Percentiles rank a stretch among this genome's conserved stretches.
phyloP scores from a whole-genome alignment of 2,113 vertebrate species.

The Rhea pennata region DNA sequence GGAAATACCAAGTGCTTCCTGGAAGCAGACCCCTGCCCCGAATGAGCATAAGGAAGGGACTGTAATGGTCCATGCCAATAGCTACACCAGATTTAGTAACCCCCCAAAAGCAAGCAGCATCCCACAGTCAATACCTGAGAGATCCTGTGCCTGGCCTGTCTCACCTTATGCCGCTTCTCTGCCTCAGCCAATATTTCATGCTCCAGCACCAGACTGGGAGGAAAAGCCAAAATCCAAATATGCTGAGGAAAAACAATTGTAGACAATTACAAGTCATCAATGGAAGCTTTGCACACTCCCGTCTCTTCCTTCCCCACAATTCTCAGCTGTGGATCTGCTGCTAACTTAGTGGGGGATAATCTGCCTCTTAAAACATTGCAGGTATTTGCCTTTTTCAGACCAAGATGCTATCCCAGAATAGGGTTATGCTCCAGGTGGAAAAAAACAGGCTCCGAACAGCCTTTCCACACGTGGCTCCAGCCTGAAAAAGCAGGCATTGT shows the following conservation, averaged over 20 bases:
- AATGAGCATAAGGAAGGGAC: background rate
- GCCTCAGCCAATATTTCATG: background rate
- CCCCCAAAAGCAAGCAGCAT: background rate
- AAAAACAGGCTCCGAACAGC: background rate
- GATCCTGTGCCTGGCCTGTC: background rate
- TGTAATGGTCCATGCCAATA: background rate
- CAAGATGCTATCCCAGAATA: background rate
- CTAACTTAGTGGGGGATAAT: background rate
- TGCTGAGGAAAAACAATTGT: no score
- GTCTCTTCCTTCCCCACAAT: background rate
- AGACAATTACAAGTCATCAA: no score
- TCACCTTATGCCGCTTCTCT: background rate
- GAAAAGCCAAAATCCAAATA: background rate
- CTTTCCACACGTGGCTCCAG: no score
- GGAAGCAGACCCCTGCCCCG: background rate
- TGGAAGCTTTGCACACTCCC: no score
- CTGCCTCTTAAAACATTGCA: background rate
- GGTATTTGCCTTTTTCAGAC: background rate
- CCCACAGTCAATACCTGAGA: background rate
- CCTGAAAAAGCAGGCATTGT: background rate
- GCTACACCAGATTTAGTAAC: background rate
- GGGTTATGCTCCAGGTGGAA: background rate
- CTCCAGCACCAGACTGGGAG: background rate
- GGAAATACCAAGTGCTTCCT: background rate
- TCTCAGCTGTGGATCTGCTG: background rate